Evolutionary conservation across 2,888 invertebrate species (phyloP), one percentile per base, ranked within the genome.

Genomic region (Biston stratarius): DNA sequence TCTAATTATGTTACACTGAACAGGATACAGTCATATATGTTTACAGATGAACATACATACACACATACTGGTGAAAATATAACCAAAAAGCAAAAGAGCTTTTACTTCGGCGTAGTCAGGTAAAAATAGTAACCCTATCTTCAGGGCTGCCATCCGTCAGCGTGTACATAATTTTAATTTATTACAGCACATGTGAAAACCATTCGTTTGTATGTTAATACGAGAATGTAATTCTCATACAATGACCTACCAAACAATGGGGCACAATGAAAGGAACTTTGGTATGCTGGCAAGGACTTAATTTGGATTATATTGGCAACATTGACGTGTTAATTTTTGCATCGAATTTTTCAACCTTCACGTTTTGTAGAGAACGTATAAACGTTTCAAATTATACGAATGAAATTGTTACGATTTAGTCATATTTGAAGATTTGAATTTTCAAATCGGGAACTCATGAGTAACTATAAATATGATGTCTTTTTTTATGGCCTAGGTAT

Each of bases 231-330:
- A 55, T 68, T 64, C 67, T 47, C 63, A 85, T 81, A 91, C 90
- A 90, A 91, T 90, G 87, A 88, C 86, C 85, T 73, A 58, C 71
- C 58, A 80, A 82, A 90, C 90, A 91, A 90, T 90, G 85, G 72
- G 47, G 55, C 61, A 88, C 88, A 88, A 90, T 88, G 88, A 86
- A 88, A 85, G 89, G 87, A 87, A 89, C 70, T 64, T 42, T 45
- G 48, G 40, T 52, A 58, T 56, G 58, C 44, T 61, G 53, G 45
- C 74, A 72, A 70, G 74, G 74, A 74, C 67, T 69, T 12, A 65
- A 73, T 72, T 69, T 69, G 67, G 72, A 61, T 47, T 66, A 62
- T 64, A 60, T 62, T 53, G 53, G 48, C 40, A 61, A 40, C 38
- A 56, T 33, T 38, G 65, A 42, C 52, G 61, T 53, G 61, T 34